phyloP scores from a whole-genome alignment of 2,797 vertebrate species.

The Pseudochaenichthys georgianus region DNA sequence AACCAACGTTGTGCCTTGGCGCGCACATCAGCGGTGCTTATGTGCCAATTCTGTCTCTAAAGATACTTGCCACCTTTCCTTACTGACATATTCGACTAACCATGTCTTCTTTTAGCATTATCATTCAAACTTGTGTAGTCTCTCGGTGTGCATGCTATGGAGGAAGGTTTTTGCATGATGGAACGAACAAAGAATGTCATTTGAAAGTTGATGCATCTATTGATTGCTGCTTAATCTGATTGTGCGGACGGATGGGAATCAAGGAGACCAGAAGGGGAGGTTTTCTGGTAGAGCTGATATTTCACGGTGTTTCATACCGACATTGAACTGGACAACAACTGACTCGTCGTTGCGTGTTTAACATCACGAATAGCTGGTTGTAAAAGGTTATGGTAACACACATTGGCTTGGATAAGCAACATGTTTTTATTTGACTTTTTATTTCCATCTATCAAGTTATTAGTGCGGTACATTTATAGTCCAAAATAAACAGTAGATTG shows the following conservation, averaged over 20 bases:
- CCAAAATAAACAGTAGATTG: conserved; percentile 67
- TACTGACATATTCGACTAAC: not conserved
- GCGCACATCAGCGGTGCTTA: conserved; percentile 37
- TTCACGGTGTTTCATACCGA: conserved; percentile 8
- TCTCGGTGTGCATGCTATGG: conserved; percentile 34
- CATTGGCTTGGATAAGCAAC: not conserved
- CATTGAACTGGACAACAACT: conserved; percentile 6
- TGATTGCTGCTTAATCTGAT: conserved; percentile 65
- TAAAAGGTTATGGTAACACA: not conserved
- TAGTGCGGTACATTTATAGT: conserved; percentile 34
- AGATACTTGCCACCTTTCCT: conserved; percentile 3
- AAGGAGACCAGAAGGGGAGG: conserved; percentile 34
- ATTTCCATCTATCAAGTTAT: conserved; percentile 12
- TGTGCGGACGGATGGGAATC: conserved; percentile 61
- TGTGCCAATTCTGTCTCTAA: conserved; percentile 50
- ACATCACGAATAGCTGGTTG: not conserved
- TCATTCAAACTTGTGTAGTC: not conserved
- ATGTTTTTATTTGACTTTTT: not conserved
- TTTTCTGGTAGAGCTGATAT: conserved; percentile 37
- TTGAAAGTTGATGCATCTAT: conserved; percentile 67
- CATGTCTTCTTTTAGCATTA: not conserved
- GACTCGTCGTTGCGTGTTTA: conserved; percentile 42
- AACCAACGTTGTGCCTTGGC: conserved; percentile 70
- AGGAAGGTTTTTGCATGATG: conserved; percentile 31
- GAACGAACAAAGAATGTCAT: conserved; percentile 54